A percentile compares a stretch with the other conserved stretches of the same genome.
phyloP scores from a whole-genome alignment of 2,797 vertebrate genomes.

The Ctenopoma kingsleyae region DNA sequence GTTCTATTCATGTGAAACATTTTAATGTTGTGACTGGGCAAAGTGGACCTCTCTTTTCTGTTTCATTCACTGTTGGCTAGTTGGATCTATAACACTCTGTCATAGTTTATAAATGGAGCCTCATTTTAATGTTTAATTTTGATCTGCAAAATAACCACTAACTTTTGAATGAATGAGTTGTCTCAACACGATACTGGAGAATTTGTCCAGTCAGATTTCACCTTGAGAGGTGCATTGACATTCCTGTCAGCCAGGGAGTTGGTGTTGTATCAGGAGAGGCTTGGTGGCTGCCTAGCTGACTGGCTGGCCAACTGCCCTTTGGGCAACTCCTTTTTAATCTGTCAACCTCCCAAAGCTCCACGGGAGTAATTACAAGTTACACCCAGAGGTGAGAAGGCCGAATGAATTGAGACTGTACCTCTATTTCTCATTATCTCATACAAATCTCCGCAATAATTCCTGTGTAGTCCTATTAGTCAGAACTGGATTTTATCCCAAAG shows the following conservation, averaged over 20 bases:
- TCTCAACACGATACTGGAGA: slow-evolving; percentile 6
- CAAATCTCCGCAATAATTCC: slow-evolving; percentile 56
- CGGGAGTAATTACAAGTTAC: slow-evolving; percentile 72
- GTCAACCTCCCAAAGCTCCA: slow-evolving; percentile 50
- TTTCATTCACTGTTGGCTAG: too few species aligned
- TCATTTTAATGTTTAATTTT: too few species aligned
- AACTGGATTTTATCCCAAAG: slow-evolving; percentile 48
- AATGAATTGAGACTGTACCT: slow-evolving; percentile 52
- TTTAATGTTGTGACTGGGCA: too few species aligned
- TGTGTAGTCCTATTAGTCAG: slow-evolving; percentile 44
- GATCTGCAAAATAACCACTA: neutral
- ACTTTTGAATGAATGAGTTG: too few species aligned
- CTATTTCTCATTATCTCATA: slow-evolving; percentile 66
- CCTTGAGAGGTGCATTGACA: slow-evolving; percentile 58
- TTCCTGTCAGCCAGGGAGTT: slow-evolving; percentile 48
- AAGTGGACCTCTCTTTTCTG: too few species aligned
- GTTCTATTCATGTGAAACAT: too few species aligned
- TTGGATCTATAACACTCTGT: too few species aligned
- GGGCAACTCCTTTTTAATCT: slow-evolving; percentile 72
- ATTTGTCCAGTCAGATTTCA: slow-evolving; percentile 44
- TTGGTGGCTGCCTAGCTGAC: slow-evolving; percentile 29
- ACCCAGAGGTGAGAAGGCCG: slow-evolving; percentile 67
- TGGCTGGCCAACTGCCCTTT: slow-evolving; percentile 40
- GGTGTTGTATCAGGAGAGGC: slow-evolving; percentile 38
- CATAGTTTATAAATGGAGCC: too few species aligned